Conservation (phyloP, 2,797 vertebrate genomes). For the Gorsachius magnificus region DNA sequence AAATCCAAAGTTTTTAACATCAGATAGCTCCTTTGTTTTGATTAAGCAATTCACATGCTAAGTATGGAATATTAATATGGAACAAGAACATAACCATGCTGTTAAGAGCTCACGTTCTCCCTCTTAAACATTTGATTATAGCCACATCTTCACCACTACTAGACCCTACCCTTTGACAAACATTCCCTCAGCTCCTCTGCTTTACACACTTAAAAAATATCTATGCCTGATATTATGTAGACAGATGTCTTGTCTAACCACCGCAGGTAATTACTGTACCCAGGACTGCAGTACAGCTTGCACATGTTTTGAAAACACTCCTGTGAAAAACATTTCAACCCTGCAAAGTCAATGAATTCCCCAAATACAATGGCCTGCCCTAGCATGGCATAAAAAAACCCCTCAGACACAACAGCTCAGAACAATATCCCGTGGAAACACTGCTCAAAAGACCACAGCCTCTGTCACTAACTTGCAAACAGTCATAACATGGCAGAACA, state of each 20-base stretch:
- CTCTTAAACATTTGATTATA: background rate
- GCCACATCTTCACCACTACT: background rate
- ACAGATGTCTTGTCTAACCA: background rate
- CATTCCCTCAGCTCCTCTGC: background rate
- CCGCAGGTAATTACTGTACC: background rate
- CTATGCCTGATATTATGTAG: background rate
- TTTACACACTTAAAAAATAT: background rate
- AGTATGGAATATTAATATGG: background rate
- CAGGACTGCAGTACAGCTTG: background rate
- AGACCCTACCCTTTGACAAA: background rate
- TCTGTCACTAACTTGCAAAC: background rate
- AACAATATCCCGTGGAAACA: background rate
- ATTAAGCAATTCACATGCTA: background rate
- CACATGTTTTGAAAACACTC: background rate
- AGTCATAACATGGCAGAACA: background rate
- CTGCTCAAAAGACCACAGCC: background rate
- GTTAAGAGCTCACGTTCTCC: background rate
- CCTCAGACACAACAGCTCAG: background rate
- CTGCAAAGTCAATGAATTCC: background rate
- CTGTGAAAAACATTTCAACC: background rate
- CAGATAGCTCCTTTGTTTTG: background rate
- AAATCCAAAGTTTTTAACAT: background rate
- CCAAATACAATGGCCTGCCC: background rate
- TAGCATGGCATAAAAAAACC: background rate
- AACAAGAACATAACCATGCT: background rate